Conservation (phyloP, 2,113 vertebrate species). For the Thamnaconus septentrionalis region DNA sequence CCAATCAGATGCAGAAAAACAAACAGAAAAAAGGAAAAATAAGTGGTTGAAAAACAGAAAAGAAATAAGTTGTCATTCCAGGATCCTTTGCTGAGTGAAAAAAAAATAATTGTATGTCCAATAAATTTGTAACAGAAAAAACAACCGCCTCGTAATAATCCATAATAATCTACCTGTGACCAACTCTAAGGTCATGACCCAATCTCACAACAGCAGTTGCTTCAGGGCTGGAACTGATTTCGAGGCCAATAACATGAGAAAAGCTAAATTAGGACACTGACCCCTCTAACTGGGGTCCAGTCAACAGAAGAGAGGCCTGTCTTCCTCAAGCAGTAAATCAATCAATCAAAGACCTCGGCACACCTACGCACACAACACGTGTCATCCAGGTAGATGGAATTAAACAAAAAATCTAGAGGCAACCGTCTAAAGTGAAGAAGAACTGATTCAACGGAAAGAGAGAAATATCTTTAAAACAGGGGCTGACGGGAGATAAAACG, state of each 20-base stretch:
- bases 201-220: constrained; percentile 27
- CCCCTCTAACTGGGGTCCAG: constrained; percentile 17
- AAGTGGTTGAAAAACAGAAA: not conserved
- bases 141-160: constrained; percentile 15
- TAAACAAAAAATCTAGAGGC: not conserved
- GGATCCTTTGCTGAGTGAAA: no score
- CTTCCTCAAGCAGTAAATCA: constrained; percentile 32
- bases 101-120: no score
- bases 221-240: constrained; percentile 43
- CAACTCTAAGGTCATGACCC: constrained; percentile 18
- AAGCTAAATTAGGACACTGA: constrained; percentile 33
- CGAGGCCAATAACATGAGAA: constrained; percentile 28
- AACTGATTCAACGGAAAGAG: not conserved
- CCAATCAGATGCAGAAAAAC: no score
- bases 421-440: not conserved
- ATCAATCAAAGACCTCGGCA: constrained; percentile 35
- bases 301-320: constrained; percentile 20
- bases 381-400: not conserved
- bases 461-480: not conserved
- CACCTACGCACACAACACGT: not conserved
- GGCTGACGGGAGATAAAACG: constrained; percentile 9
- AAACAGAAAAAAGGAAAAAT: not conserved
- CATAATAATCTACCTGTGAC: constrained; percentile 26
- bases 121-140: not conserved
- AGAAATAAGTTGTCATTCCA: no score